Percentiles rank a stretch among this genome's conserved stretches.
These are phyloP conservation scores for Phaenicophaeus curvirostris DNA, from an alignment of 2,797 vertebrate species.

Conservation along the genomic window DNA sequence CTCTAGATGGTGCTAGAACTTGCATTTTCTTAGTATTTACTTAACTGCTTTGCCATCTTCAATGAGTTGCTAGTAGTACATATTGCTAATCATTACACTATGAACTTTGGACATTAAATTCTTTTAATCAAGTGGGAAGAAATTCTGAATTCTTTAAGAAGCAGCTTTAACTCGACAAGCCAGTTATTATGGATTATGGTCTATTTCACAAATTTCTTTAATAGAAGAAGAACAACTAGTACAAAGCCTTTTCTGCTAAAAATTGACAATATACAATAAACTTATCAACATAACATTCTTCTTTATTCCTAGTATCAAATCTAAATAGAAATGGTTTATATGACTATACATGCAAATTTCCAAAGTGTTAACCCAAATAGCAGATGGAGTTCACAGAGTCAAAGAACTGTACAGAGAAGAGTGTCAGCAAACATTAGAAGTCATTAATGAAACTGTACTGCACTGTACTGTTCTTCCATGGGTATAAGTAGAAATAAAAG, in stretches of 20 bases:
- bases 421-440: not conserved
- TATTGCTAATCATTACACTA: not conserved
- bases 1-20: conserved; percentile 37
- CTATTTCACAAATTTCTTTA: not conserved
- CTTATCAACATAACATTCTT: not conserved
- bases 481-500: not conserved
- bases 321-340: not conserved
- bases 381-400: not conserved
- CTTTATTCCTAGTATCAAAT: not conserved
- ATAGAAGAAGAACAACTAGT: not conserved
- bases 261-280: not conserved
- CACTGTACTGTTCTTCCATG: not conserved
- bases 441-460: not conserved
- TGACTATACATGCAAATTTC: not conserved
- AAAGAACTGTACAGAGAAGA: not conserved
- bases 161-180: not conserved
- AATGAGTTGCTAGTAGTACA: not conserved
- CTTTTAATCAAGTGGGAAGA: not conserved
- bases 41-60: not conserved
- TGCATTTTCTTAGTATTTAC: not conserved
- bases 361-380: not conserved
- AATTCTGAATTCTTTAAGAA: not conserved
- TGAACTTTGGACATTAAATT: not conserved
- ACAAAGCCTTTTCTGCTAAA: not conserved
- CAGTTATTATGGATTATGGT: not conserved